phyloP scores from a whole-genome alignment of 2,113 vertebrate species.

The Eubucco bourcierii region DNA sequence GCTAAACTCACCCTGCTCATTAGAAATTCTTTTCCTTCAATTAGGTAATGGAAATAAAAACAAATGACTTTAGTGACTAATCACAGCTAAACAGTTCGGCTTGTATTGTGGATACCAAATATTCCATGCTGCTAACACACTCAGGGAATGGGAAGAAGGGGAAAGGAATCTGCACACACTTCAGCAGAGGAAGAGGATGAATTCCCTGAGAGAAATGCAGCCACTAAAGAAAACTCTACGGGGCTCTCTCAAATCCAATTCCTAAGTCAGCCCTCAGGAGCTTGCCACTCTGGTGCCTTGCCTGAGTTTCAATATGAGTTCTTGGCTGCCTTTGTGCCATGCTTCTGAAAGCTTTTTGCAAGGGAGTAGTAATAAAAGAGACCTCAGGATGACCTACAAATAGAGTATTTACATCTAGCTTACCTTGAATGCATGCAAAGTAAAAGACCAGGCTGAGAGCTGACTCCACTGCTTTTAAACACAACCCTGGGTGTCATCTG shows the following conservation, averaged over 20 bases:
- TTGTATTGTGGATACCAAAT: slow-evolving; percentile 46
- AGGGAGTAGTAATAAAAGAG: not conserved
- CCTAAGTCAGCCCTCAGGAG: not conserved
- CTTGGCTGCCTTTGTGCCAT: not conserved
- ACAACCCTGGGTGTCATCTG: not conserved
- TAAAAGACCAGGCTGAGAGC: not conserved
- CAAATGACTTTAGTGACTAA: slow-evolving; percentile 46
- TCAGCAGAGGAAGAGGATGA: not conserved
- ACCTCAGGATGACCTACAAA: not conserved
- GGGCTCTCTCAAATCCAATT: not conserved
- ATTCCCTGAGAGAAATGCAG: not conserved
- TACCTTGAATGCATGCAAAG: not conserved
- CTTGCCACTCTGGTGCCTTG: not conserved
- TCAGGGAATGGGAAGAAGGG: not conserved
- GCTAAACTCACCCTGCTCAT: slow-evolving; percentile 23
- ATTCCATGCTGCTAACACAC: slow-evolving; percentile 7
- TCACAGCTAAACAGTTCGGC: not conserved
- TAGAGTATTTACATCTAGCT: not conserved
- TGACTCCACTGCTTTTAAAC: not conserved
- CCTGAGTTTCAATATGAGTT: not conserved
- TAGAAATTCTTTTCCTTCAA: slow-evolving; percentile 22
- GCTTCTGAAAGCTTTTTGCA: not conserved
- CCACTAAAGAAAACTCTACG: not conserved
- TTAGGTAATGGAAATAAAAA: slow-evolving; percentile 62
- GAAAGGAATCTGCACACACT: not conserved